Evolutionary conservation across 2,113 vertebrate genomes (phyloP).

Genomic region (Dasyornis broadbenti): DNA sequence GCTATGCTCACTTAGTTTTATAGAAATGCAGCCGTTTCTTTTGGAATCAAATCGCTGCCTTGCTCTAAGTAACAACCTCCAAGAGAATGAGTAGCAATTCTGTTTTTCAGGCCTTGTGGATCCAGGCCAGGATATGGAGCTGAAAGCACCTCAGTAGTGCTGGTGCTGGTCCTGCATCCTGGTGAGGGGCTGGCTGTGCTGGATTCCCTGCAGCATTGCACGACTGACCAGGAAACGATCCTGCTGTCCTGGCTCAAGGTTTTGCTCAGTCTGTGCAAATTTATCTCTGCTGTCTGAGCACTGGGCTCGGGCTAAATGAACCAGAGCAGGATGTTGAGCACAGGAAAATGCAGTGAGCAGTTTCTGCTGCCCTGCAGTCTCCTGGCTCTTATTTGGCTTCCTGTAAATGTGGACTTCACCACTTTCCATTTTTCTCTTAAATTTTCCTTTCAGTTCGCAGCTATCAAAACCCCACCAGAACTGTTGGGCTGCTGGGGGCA

Average conservation of each 20-base stretch:
- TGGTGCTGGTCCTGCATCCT: neutral
- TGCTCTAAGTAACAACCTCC: neutral
- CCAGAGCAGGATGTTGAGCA: neutral
- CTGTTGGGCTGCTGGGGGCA: neutral
- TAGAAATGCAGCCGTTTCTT: neutral
- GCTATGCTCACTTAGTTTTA: neutral
- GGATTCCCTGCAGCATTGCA: neutral
- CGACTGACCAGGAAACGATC: neutral
- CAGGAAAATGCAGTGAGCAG: neutral
- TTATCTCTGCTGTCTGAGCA: neutral
- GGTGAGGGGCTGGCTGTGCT: neutral
- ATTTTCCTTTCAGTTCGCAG: neutral
- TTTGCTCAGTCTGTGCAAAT: neutral
- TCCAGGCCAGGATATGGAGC: neutral
- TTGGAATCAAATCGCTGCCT: neutral
- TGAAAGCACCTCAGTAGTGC: neutral
- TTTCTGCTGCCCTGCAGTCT: neutral
- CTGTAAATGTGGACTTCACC: neutral
- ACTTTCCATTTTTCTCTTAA: neutral
- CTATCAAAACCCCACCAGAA: neutral
- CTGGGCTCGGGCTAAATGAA: rapidly evolving
- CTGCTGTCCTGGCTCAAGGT: neutral
- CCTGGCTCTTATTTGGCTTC: neutral
- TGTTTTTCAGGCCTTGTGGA: neutral
- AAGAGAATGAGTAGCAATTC: neutral